Percentiles rank a stretch among this genome's conserved stretches.
Evolutionary conservation across 2,797 vertebrate genomes (phyloP).

Genomic region (Anguilla megastoma): DNA sequence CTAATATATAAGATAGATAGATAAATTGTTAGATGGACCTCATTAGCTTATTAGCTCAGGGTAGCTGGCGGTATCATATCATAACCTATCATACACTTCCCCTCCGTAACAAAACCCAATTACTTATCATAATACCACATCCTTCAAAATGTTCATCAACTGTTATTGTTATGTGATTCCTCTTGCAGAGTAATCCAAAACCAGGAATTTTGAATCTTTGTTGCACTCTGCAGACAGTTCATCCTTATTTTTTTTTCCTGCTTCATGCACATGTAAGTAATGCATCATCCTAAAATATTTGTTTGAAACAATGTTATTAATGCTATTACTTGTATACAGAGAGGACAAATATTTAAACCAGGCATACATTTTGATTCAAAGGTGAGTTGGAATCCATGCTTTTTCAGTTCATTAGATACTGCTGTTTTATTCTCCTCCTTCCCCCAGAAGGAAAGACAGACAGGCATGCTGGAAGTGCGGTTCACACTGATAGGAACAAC

Average conservation of each 20-base stretch:
- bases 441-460: slow-evolving; percentile 86
- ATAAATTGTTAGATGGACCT: too few relatives aligned
- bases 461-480: slow-evolving; percentile 83
- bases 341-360: not conserved
- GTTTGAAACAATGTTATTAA: not conserved
- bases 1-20: too few relatives aligned
- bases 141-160: too few relatives aligned
- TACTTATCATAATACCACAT: too few relatives aligned
- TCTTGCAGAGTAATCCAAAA: too few relatives aligned
- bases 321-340: not conserved
- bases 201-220: too few relatives aligned
- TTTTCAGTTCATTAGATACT: slow-evolving; percentile 71
- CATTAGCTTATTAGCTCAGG: too few relatives aligned
- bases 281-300: not conserved
- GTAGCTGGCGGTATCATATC: too few relatives aligned
- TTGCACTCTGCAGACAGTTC: too few relatives aligned
- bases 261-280: not conserved
- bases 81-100: too few relatives aligned
- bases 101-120: too few relatives aligned
- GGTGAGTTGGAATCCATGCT: slow-evolving; percentile 74
- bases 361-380: slow-evolving; percentile 61
- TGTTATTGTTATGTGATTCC: too few relatives aligned
- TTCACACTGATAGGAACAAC: slow-evolving; percentile 76
- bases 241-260: not conserved
- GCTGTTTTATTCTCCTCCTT: slow-evolving; percentile 76